A percentile compares a stretch with the other conserved stretches of the same genome.
phyloP scores from a whole-genome alignment of 2,888 invertebrate species.

The Lithophane leautieri region DNA sequence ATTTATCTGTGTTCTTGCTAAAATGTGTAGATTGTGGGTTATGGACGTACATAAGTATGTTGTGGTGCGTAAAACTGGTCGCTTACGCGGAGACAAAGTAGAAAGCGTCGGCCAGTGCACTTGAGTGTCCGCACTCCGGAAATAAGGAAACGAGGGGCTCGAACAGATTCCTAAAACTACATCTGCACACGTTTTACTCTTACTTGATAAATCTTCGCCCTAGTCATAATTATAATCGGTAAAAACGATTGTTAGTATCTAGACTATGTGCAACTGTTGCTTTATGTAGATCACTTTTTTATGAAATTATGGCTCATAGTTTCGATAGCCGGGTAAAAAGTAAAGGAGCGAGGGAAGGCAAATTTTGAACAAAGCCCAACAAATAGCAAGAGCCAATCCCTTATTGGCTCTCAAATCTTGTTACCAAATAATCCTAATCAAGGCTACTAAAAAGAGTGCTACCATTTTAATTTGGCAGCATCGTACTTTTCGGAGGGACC shows the following conservation, averaged over 20 bases:
- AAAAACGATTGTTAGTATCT: not conserved
- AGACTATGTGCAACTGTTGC: not conserved
- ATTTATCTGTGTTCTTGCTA: not conserved
- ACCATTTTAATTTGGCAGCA: too few species aligned
- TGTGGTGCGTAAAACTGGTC: conserved; percentile 46
- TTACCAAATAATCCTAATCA: not conserved
- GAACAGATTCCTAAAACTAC: conserved; percentile 59
- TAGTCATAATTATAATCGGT: not conserved
- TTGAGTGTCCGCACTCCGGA: conserved; percentile 61
- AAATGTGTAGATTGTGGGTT: not conserved
- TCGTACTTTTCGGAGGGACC: too few species aligned
- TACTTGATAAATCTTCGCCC: conserved; percentile 3
- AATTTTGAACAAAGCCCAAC: not conserved
- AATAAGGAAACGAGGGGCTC: conserved; percentile 58
- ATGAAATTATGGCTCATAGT: not conserved
- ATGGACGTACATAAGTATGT: not conserved
- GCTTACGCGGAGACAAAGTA: conserved; percentile 59
- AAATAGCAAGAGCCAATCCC: not conserved
- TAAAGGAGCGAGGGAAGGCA: not conserved
- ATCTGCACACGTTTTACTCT: conserved; percentile 14
- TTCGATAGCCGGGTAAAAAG: not conserved
- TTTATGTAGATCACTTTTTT: not conserved
- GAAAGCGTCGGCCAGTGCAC: conserved; percentile 69
- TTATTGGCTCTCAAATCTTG: not conserved
- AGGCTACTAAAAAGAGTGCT: not conserved